Evolutionary conservation across 2,113 vertebrate species (phyloP), one percentile per base, ranked within the genome.

Genomic region (Entomyzon cyanotis): DNA sequence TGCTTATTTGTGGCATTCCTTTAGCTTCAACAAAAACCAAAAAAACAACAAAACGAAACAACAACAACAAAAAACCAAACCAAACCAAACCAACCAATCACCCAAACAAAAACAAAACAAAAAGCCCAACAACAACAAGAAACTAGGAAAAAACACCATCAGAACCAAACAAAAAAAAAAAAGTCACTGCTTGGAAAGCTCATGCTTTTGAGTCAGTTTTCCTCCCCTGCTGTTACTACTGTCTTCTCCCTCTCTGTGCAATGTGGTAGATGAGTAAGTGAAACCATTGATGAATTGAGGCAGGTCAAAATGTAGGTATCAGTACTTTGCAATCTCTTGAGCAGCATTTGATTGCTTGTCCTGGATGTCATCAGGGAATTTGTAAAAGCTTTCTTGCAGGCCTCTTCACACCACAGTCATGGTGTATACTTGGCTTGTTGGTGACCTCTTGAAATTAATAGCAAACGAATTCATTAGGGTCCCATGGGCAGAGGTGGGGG

Each of bases 401-500:
- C 42, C 27, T 63, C 14, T 60, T 91, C 47, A 79, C 50, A 80
- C 23, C 33, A 31, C 24, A 70, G 0, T 65, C 23, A 25, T 44
- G 16, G 25, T 63, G 86, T 60, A 42, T n/a, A 25, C 44, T 52
- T 63, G 35, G 15, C 56, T 79, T 77, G 39, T 24, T 70, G 47
- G 21, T 80, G 81, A 62, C 27, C 30, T 77, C 75, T 63, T 86
- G 59, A 83, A 83, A 94, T 93, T n/a, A 67, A 53, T 42, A 84
- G 12, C 28, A 86, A 86, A 90, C 44, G 30, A 80, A 73, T 94
- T 90, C 9, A n/a, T 93, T 84, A 69, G 3, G 1, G 33, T 82
- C 74, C 35, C 28, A 27, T 37, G 52, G 4, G 4, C 1, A 0
- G 8, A 13, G 46, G 23, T 9, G 4, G 8, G 12, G 20, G 9